Evolutionary conservation across 2,113 vertebrate species (phyloP).

Genomic region (Xenopus laevis): DNA sequence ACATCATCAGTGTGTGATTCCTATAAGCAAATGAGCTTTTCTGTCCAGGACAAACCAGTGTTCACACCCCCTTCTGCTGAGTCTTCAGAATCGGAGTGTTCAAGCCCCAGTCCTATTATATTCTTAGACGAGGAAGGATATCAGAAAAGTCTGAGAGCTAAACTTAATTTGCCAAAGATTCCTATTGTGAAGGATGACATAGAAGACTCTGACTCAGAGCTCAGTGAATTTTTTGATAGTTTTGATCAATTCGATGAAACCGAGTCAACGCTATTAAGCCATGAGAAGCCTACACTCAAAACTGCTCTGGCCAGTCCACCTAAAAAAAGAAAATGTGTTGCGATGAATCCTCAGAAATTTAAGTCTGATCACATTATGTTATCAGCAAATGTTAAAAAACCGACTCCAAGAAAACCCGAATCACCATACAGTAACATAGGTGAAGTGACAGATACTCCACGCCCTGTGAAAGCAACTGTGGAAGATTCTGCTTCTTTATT

Average conservation of each 20-base stretch:
- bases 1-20: slow-evolving; percentile 66
- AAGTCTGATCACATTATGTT: slow-evolving; percentile 84
- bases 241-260: slow-evolving; percentile 95
- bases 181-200: slow-evolving; percentile 85
- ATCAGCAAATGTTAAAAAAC: slow-evolving; percentile 88
- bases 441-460: slow-evolving; percentile 81
- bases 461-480: slow-evolving; percentile 69
- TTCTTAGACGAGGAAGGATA: slow-evolving; percentile 97
- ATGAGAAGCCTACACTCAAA: slow-evolving; percentile 56
- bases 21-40: slow-evolving; percentile 77
- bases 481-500: slow-evolving; percentile 84
- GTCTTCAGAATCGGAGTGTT: slow-evolving; percentile 91
- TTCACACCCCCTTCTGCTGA: slow-evolving; percentile 74
- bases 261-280: slow-evolving; percentile 71
- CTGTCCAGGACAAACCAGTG: slow-evolving; percentile 58
- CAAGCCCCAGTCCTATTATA: slow-evolving; percentile 94
- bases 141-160: slow-evolving; percentile 91
- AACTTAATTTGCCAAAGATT: slow-evolving; percentile 90
- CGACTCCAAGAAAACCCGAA: slow-evolving; percentile 89
- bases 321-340: slow-evolving; percentile 65
- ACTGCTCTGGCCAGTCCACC: slow-evolving; percentile 49
- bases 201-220: slow-evolving; percentile 96
- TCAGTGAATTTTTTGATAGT: slow-evolving; percentile 98
- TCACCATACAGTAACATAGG: slow-evolving; percentile 70
- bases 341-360: slow-evolving; percentile 93